These are phyloP conservation scores for Fulica atra DNA, from an alignment of 2,113 vertebrate species.

Conservation along the genomic window DNA sequence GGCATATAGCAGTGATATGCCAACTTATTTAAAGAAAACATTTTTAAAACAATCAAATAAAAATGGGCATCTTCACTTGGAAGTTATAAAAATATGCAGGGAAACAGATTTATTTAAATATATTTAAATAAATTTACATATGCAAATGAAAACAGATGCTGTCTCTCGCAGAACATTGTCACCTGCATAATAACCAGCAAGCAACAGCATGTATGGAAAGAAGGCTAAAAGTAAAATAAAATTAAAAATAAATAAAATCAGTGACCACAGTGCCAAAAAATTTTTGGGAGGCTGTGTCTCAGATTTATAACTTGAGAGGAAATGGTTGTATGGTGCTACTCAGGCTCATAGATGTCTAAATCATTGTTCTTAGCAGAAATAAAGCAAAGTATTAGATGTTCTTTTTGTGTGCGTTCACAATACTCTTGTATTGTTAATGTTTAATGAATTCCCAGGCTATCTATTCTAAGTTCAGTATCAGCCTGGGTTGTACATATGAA, in stretches of 20 bases:
- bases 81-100: background rate
- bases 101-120: background rate
- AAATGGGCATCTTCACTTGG: background rate
- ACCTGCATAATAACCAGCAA: background rate
- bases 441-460: background rate
- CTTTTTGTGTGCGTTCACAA: background rate
- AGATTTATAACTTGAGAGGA: background rate
- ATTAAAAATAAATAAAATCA: no score
- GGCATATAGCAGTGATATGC: background rate
- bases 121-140: no score
- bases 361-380: background rate
- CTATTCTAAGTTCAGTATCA: background rate
- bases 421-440: background rate
- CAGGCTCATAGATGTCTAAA: background rate
- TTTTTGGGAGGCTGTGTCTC: background rate
- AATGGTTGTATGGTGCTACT: background rate
- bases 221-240: background rate
- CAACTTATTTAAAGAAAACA: background rate
- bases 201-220: background rate
- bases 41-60: background rate
- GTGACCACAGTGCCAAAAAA: background rate
- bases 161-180: background rate
- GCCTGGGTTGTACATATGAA: background rate
- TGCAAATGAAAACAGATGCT: background rate
- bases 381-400: background rate